phyloP scores from a whole-genome alignment of 1,140 invertebrate species.

The Drosophila busckii region DNA sequence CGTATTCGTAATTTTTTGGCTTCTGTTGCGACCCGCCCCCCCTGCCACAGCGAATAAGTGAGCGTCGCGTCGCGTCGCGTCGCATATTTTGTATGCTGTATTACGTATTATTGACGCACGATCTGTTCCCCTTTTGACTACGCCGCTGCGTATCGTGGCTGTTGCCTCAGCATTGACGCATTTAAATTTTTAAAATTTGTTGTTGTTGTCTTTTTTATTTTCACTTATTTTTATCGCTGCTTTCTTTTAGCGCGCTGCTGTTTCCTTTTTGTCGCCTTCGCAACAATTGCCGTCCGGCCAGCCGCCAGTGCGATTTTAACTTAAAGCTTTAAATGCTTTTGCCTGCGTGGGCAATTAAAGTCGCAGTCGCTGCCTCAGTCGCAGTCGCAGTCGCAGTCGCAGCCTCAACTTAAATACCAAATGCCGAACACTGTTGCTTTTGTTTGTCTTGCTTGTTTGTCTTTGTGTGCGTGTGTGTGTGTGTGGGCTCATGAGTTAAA shows the following conservation, averaged over 20 bases:
- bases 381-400: not conserved
- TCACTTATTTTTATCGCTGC: not conserved
- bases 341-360: conserved; percentile 34
- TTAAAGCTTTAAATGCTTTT: conserved; percentile 35
- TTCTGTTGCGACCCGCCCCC: conserved; percentile 12
- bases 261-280: conserved; percentile 10
- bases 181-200: conserved; percentile 59
- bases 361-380: not conserved
- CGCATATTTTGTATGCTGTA: conserved; percentile 8
- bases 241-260: conserved; percentile 4
- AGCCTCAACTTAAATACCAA: conserved; percentile 38
- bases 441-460: conserved; percentile 20
- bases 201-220: not conserved
- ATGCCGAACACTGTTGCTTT: conserved; percentile 28
- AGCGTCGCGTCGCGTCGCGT: not conserved
- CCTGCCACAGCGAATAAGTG: conserved; percentile 1
- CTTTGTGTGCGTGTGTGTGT: not conserved
- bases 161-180: conserved; percentile 39
- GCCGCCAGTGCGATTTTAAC: conserved; percentile 5
- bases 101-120: conserved; percentile 33
- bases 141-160: conserved; percentile 20
- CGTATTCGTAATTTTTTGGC: conserved; percentile 58
- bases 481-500: conserved; percentile 18
- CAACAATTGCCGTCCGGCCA: conserved; percentile 31
- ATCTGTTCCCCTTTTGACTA: not conserved